These are phyloP conservation scores for Falco biarmicus DNA, from an alignment of 2,797 vertebrate species.

Conservation along the genomic window DNA sequence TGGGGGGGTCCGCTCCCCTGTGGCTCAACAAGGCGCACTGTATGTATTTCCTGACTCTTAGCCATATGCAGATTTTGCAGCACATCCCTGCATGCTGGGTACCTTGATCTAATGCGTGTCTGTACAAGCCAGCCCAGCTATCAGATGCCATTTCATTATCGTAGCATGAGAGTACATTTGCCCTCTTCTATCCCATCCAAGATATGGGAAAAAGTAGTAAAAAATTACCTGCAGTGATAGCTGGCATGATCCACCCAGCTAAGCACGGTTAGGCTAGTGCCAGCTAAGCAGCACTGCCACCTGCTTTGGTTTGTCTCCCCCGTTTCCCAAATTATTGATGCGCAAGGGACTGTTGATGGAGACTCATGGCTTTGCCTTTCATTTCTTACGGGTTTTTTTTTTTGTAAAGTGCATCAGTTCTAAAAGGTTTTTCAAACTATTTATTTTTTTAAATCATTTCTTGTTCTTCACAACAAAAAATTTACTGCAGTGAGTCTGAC, in stretches of 20 bases:
- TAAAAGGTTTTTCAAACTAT: background rate
- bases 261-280: background rate
- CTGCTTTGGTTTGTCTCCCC: background rate
- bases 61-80: slow-evolving; percentile 32
- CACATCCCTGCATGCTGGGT: background rate
- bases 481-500: background rate
- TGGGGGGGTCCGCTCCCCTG: background rate
- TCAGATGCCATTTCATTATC: background rate
- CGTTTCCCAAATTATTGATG: background rate
- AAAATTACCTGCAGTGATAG: background rate
- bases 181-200: background rate
- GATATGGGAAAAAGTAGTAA: background rate
- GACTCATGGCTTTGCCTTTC: background rate
- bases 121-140: background rate
- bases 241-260: background rate
- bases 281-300: background rate
- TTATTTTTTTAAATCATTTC: background rate
- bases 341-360: background rate
- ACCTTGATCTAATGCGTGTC: background rate
- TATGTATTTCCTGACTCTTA: background rate
- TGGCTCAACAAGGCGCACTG: accelerated
- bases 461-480: background rate
- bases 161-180: background rate
- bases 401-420: background rate
- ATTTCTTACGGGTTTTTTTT: background rate